Evolutionary conservation across 2,797 vertebrate genomes (phyloP), one percentile per base, ranked within the genome.

Genomic region (Aotus griseimembra): DNA sequence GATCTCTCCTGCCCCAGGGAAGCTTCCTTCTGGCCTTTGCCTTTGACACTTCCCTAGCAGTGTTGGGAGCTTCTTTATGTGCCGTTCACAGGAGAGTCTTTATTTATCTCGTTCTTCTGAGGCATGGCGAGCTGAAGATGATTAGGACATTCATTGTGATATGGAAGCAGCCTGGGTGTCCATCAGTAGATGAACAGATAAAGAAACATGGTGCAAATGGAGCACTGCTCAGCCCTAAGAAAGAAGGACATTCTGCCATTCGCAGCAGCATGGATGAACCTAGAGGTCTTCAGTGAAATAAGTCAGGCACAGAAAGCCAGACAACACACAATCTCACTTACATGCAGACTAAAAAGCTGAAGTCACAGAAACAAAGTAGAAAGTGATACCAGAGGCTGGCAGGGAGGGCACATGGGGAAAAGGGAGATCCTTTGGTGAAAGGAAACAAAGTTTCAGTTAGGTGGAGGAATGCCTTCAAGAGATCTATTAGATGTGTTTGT

Each of bases 21-120:
- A n/a, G 1, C 19, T 14, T 26, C 5, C 20, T n/a, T 1, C 22
- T 6, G 58, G 30, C 5, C 61, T 5, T n/a, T 5, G 4, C 57
- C 52, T 20, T 14, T 41, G 17, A n/a, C 30, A 0, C 0, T 4
- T 9, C 52, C 75, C 52, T 7, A 46, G 30, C 5, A 7, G 17
- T 26, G 19, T 36, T 6, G 1, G 12, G 30, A 50, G 33, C 41
- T 7, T 46, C 41, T 57, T 57, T 24, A 12, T 26, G n/a, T 61
- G n/a, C 20, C 1, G 1, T 10, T 1, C 6, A 11, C 30, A 6
- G 55, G 33, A 48, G 52, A 41, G 36, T n/a, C 10, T 41, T 76
- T n/a, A 5, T n/a, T 13, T 36, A 4, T 39, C 7, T 36, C 41
- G 7, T 39, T 36, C 44, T 36, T 33, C 41, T 2, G 2, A 61